Evolutionary conservation across 1,140 invertebrate genomes (phyloP), one percentile per base, ranked within the genome.

Genomic region (Caerostris darwini): DNA sequence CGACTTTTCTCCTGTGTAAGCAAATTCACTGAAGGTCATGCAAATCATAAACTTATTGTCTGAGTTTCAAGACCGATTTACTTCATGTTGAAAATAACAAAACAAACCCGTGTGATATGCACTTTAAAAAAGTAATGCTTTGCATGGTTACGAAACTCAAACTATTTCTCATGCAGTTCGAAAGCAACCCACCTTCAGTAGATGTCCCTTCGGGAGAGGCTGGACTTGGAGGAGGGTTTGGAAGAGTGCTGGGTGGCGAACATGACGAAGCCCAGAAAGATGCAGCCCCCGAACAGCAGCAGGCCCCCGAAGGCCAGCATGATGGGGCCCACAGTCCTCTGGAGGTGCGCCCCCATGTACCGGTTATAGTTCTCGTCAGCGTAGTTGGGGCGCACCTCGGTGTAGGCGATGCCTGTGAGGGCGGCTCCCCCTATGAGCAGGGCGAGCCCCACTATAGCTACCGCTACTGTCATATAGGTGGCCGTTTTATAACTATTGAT

Each of bases 291-390:
- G 5, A 95, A 34, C 3, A 95, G 56, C 8, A 95, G 67, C 0
- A 95, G 54, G 10, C 17, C 57, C 54, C 95, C 95, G 34, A 94
- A 94, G 4, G 61, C 89, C n/a, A 95, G 53, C 83, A 95, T 81
- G 56, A 95, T 92, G 5, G 95, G 95, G 69, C 95, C 95, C n/a
- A 95, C 92, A 53, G 95, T 93, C 77, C 95, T 94, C 83, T 93
- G 92, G 5, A 95, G 69, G 94, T 95, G 94, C 0, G 95, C 91
- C 54, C 95, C 95, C 64, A 95, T 92, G 94, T 95, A 95, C 77
- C 95, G 67, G 56, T 95, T 89, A 83, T 95, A 95, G 59, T 95
- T 95, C 59, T 94, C 94, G 87, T 95, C 95, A 53, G 94, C 95
- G 56, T 93, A 90, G 12, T 95, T 95, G 67, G 95, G 95, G 10